phyloP scores from a whole-genome alignment of 2,888 invertebrate species.

The Macrophya alboannulata region DNA sequence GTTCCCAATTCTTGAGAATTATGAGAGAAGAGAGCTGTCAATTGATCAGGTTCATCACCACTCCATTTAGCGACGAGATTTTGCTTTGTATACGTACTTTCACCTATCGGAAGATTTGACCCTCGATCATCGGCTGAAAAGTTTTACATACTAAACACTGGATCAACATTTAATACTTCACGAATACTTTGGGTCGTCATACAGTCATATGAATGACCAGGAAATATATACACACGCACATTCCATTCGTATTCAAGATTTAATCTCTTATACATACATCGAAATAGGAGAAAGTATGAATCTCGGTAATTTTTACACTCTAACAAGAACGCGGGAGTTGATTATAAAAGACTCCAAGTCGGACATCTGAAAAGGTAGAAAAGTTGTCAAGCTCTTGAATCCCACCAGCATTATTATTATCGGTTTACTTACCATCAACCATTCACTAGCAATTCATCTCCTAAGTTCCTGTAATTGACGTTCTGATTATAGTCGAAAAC shows the following conservation, averaged over 20 bases:
- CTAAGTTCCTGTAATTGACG: conserved; percentile 1
- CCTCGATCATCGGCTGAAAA: background rate
- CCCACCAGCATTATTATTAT: background rate
- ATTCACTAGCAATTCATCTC: background rate
- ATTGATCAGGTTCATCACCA: background rate
- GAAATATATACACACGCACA: background rate
- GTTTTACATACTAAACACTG: background rate
- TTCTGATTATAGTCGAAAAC: background rate
- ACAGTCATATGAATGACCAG: background rate
- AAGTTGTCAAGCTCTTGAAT: background rate
- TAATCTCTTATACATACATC: background rate
- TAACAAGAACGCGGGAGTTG: background rate
- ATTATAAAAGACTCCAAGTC: background rate
- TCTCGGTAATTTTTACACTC: background rate
- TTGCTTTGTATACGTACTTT: background rate
- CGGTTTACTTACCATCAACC: background rate
- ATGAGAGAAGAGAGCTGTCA: too few relatives aligned
- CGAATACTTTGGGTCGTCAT: background rate
- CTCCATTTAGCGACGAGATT: background rate
- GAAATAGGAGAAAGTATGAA: background rate
- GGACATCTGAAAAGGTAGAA: background rate
- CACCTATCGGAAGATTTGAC: background rate
- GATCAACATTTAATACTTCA: background rate
- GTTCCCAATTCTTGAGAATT: background rate
- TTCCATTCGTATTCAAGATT: background rate